Conservation (phyloP, 2,888 invertebrate species). For the Eristalis pertinax region DNA sequence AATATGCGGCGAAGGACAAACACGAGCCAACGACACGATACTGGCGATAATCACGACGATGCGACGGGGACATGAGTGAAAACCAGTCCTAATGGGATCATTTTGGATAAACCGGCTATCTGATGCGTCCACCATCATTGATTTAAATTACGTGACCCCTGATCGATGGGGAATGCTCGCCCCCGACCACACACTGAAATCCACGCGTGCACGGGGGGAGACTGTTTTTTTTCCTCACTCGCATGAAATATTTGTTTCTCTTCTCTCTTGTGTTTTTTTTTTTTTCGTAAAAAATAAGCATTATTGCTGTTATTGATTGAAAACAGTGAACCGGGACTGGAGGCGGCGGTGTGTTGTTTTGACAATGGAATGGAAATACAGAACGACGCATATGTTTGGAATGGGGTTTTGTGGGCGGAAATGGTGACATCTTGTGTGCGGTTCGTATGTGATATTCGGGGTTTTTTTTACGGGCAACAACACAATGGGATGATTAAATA, state of each 20-base stretch:
- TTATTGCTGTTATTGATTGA: background rate
- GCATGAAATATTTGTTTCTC: background rate
- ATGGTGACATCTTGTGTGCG: background rate
- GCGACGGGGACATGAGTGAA: slow-evolving; percentile 33
- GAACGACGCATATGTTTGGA: background rate
- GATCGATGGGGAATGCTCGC: slow-evolving; percentile 17
- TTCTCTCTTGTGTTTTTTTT: too few relatives aligned
- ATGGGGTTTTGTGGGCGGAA: background rate
- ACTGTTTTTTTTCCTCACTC: background rate
- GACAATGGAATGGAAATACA: background rate
- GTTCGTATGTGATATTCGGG: background rate
- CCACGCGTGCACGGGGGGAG: background rate
- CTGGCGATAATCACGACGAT: slow-evolving; percentile 44
- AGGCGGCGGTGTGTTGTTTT: background rate
- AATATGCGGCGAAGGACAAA: background rate
- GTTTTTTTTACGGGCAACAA: background rate
- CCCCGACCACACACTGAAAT: background rate
- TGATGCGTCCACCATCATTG: slow-evolving; percentile 36
- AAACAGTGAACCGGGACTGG: background rate
- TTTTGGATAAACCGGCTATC: slow-evolving; percentile 35
- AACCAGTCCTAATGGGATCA: slow-evolving; percentile 47
- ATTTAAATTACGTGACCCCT: slow-evolving; percentile 58
- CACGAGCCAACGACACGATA: slow-evolving; percentile 30
- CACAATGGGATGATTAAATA: background rate
- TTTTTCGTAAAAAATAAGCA: background rate